Evolutionary conservation across 1,140 invertebrate genomes (phyloP), one percentile per base, ranked within the genome.

Genomic region (Acyrthosiphon pisum): DNA sequence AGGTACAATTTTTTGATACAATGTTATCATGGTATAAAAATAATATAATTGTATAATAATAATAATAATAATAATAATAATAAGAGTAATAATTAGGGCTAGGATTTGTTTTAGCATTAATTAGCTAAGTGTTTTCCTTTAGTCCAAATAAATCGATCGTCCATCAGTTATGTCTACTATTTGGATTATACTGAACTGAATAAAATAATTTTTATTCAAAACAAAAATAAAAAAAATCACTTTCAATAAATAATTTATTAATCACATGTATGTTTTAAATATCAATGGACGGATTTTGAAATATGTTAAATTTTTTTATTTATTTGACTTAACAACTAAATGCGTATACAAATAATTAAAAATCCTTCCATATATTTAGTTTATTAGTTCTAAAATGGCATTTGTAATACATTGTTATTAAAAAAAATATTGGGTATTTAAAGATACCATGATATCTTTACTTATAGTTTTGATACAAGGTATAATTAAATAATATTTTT

Each of bases 381-480:
- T 89, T 41, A 41, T 89, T 89, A 89, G 35, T 89, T 37, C 88
- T 89, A 89, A 89, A 89, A 89, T 89, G 88, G 88, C 88, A 87
- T 87, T n/a, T 44, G 44, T 86, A 87, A 87, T n/a, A 30, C 20
- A 87, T 50, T 50, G 2, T 30, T 46, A n/a, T 86, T n/a, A 48
- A 46, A 48, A 22, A 87, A n/a, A 35, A 87, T 35, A 35, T 50
- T 48, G 9, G 6, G 18, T 14, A 86, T 86, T 20, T 26, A 48
- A 3, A 35, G n/a, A 37, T 35, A 22, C 26, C 20, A n/a, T 84
- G 50, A 87, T n/a, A 50, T n/a, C 48, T 86, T 86, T 9, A 48
- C 0, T 18, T 2, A 30, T 20, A 35, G 6, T 14, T 46, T 46
- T 46, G 9, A 86, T 2, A 6, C 23, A 46, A 83, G n/a, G 35